Percentiles rank a stretch among this genome's conserved stretches.
Conservation (phyloP, 2,113 vertebrate genomes). For the Amblyornis subalaris region DNA sequence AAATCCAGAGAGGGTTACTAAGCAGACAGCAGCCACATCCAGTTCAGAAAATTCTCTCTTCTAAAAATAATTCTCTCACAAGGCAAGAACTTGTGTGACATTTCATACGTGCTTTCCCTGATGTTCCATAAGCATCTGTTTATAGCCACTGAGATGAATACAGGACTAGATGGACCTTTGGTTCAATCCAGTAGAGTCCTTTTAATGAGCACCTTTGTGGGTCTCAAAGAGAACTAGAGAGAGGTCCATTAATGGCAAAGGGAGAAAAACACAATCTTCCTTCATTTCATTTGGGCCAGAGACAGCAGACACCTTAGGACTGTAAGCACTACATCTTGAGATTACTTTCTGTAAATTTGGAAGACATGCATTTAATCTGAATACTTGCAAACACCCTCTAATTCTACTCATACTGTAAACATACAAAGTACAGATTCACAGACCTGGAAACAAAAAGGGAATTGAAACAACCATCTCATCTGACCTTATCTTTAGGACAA, state of each 20-base stretch:
- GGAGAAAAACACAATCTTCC: not conserved
- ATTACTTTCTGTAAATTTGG: not conserved
- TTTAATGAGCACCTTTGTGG: not conserved
- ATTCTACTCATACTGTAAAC: not conserved
- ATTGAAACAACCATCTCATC: slow-evolving; percentile 11
- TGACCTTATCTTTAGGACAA: slow-evolving; percentile 20
- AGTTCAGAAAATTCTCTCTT: slow-evolving; percentile 34
- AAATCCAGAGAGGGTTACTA: not conserved
- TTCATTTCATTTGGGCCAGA: not conserved
- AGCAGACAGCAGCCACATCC: not conserved
- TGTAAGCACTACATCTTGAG: not conserved
- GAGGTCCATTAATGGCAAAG: not conserved
- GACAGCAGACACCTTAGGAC: not conserved
- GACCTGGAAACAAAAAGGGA: slow-evolving; percentile 10
- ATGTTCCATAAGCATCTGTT: not conserved
- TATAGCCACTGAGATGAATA: not conserved
- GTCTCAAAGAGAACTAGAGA: not conserved
- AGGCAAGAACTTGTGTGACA: not conserved
- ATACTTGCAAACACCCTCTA: not conserved
- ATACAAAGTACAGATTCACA: not conserved
- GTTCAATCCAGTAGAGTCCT: not conserved
- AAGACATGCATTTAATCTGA: not conserved
- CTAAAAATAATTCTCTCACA: slow-evolving; percentile 30
- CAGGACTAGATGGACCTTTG: not conserved
- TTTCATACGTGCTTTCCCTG: not conserved